Conservation (phyloP, 1,140 invertebrate species). For the Drosophila persimilis region DNA sequence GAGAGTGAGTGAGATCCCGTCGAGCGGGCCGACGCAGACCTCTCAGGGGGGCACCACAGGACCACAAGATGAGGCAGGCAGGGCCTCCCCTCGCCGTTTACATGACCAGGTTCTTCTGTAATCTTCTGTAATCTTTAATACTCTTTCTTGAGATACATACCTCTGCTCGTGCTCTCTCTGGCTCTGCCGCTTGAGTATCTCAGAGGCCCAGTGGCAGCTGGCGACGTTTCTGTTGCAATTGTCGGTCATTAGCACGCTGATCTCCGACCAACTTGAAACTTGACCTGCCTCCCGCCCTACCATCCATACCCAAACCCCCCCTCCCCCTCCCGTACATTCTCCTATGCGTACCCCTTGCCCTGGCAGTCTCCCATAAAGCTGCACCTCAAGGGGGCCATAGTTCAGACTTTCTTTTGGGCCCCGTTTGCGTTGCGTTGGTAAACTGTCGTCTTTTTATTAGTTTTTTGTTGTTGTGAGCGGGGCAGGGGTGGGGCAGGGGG, state of each 20-base stretch:
- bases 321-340: neutral
- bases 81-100: slow-evolving; percentile 17
- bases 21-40: too few relatives aligned
- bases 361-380: slow-evolving; percentile 12
- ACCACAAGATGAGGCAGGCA: slow-evolving; percentile 13
- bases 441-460: slow-evolving; percentile 42
- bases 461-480: slow-evolving; percentile 6
- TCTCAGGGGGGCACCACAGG: slow-evolving; percentile 17
- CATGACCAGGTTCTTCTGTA: slow-evolving; percentile 19
- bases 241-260: slow-evolving; percentile 55
- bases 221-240: slow-evolving; percentile 40
- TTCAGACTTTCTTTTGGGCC: slow-evolving; percentile 48
- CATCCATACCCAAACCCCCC: too few relatives aligned
- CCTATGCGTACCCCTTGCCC: neutral
- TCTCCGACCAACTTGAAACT: slow-evolving; percentile 32
- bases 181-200: slow-evolving; percentile 2
- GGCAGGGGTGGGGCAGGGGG: neutral
- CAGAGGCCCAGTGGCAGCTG: slow-evolving; percentile 26
- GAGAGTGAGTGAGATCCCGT: neutral
- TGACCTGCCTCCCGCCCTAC: slow-evolving; percentile 30
- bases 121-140: slow-evolving; percentile 20
- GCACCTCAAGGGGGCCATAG: slow-evolving; percentile 20
- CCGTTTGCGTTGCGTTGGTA: slow-evolving; percentile 44
- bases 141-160: slow-evolving; percentile 1
- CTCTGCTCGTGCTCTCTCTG: neutral